Conservation (phyloP, 2,113 vertebrate genomes). For the Dendropsophus ebraccatus region DNA sequence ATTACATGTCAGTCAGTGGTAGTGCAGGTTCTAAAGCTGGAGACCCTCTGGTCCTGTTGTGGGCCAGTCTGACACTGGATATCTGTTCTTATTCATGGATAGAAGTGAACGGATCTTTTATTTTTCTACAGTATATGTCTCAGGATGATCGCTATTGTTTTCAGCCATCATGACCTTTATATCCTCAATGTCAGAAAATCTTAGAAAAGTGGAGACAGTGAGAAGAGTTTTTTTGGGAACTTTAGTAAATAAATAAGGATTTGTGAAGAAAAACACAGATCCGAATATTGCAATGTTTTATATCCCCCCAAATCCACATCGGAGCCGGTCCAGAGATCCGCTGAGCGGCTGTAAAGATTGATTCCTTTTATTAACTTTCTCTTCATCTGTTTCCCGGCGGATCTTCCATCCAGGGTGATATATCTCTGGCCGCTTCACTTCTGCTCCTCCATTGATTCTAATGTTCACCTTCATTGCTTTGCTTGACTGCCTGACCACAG, state of each 20-base stretch:
- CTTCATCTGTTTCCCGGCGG: neutral
- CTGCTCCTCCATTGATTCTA: conserved; percentile 7
- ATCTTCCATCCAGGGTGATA: conserved; percentile 9
- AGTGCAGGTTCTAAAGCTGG: too few species aligned
- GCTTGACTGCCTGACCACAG: conserved; percentile 11
- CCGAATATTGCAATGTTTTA: neutral
- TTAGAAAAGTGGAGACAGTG: neutral
- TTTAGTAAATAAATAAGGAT: neutral
- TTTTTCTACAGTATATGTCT: too few species aligned
- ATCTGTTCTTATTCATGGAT: too few species aligned
- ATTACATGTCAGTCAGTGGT: too few species aligned
- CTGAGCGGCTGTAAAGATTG: neutral
- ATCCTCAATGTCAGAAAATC: neutral
- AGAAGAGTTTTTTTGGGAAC: neutral
- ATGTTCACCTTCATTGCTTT: conserved; percentile 21
- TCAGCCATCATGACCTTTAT: too few species aligned
- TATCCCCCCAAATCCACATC: neutral
- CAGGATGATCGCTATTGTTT: too few species aligned
- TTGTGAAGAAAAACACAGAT: neutral
- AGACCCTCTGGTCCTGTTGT: too few species aligned
- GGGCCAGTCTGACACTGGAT: too few species aligned
- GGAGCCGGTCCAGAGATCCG: neutral
- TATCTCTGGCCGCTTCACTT: neutral
- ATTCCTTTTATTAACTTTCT: neutral
- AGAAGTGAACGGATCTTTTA: too few species aligned